Percentiles rank a stretch among this genome's conserved stretches.
Evolutionary conservation across 1,140 invertebrate species (phyloP).

Genomic region (Tetramorium alpestre): DNA sequence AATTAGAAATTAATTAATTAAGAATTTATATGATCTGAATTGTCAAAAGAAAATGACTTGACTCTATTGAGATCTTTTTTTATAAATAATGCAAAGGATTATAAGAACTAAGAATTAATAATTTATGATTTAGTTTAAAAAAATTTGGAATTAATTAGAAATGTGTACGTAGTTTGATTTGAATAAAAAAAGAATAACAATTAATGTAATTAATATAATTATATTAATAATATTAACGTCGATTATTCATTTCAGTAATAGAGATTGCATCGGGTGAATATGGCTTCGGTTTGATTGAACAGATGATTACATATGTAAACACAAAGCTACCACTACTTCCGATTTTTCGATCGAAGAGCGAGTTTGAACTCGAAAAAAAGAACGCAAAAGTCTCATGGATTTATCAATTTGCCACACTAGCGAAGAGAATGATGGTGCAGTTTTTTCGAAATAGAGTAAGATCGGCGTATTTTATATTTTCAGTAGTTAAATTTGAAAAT

Average conservation of each 20-base stretch:
- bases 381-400: constrained; percentile 86
- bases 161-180: background rate
- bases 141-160: background rate
- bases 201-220: background rate
- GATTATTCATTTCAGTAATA: constrained; percentile 88
- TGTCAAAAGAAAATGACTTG: too few relatives aligned
- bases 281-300: constrained; percentile 87
- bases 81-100: too few relatives aligned
- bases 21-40: background rate
- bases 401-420: constrained; percentile 89
- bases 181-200: background rate
- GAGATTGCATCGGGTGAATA: constrained; percentile 92
- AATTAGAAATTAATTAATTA: background rate
- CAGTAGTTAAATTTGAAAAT: background rate
- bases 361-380: constrained; percentile 76
- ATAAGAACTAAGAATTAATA: too few relatives aligned
- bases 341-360: constrained; percentile 81
- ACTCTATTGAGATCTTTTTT: too few relatives aligned
- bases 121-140: too few relatives aligned
- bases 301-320: constrained; percentile 88
- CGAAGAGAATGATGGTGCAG: constrained; percentile 90
- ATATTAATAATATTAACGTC: background rate
- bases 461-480: background rate
- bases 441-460: constrained; percentile 90
- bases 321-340: constrained; percentile 86